Evolutionary conservation across 1,140 invertebrate genomes (phyloP).

Genomic region (Tachypleus tridentatus): DNA sequence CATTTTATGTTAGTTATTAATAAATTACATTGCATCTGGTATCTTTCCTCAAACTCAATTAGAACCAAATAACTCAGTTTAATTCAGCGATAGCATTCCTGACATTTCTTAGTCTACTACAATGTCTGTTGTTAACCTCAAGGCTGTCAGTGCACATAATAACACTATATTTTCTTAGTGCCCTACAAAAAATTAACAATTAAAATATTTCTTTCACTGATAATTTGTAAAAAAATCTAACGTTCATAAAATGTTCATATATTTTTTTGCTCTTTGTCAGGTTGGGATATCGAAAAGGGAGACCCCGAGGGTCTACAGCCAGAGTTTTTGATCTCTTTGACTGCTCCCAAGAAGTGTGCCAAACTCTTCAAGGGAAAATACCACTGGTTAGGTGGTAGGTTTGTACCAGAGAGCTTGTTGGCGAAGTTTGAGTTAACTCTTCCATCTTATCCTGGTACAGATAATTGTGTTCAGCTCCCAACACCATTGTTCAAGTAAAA

Average conservation of each 20-base stretch:
- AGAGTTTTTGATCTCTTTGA: conserved; percentile 80
- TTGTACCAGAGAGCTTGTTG: conserved; percentile 69
- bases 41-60: too few species aligned
- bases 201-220: too few species aligned
- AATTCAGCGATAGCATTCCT: too few species aligned
- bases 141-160: too few species aligned
- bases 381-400: conserved; percentile 88
- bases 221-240: too few species aligned
- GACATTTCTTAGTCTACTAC: too few species aligned
- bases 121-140: too few species aligned
- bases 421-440: conserved; percentile 68
- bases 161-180: too few species aligned
- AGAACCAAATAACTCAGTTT: too few species aligned
- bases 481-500: background rate
- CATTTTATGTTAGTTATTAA: too few species aligned
- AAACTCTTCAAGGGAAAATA: conserved; percentile 60
- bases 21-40: too few species aligned
- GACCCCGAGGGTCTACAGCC: conserved; percentile 50
- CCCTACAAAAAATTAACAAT: too few species aligned
- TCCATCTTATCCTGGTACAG: conserved; percentile 67
- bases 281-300: conserved; percentile 90
- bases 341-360: conserved; percentile 89
- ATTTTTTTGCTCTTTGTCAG: conserved; percentile 32
- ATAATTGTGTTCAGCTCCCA: conserved; percentile 39
- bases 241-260: background rate